phyloP scores from a whole-genome alignment of 1,140 invertebrate genomes.

The Cydia pomonella region DNA sequence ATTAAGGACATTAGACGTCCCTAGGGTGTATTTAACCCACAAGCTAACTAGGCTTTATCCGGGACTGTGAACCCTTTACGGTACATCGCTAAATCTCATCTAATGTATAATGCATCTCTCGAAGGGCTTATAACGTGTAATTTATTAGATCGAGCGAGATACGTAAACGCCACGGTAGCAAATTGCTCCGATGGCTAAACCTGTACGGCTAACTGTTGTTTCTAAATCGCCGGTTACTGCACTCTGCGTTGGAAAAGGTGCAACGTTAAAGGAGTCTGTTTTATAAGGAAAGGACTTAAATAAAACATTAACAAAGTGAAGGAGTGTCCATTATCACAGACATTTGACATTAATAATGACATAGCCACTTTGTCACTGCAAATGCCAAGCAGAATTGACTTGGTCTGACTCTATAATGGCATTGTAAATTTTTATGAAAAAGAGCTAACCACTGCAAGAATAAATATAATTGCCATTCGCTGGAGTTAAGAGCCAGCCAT shows the following conservation, averaged over 20 bases:
- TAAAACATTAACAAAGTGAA: too few relatives aligned
- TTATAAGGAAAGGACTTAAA: background rate
- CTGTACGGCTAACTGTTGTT: slow-evolving; percentile 11
- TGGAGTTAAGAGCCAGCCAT: too few relatives aligned
- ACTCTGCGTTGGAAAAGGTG: background rate
- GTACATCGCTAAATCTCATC: slow-evolving; percentile 14
- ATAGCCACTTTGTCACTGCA: too few relatives aligned
- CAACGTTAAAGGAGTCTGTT: background rate
- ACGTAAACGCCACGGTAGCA: slow-evolving; percentile 15
- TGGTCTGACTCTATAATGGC: too few relatives aligned
- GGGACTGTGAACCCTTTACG: background rate
- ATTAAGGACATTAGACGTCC: background rate
- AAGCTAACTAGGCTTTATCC: background rate
- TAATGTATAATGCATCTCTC: slow-evolving; percentile 26
- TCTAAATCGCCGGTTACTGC: slow-evolving; percentile 12
- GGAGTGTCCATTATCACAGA: too few relatives aligned
- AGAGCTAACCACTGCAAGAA: too few relatives aligned
- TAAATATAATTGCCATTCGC: too few relatives aligned
- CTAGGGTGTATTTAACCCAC: background rate
- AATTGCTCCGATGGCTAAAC: slow-evolving; percentile 7
- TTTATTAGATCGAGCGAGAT: slow-evolving; percentile 19
- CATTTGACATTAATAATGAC: too few relatives aligned
- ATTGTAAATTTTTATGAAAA: too few relatives aligned
- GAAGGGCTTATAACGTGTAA: slow-evolving; percentile 22
- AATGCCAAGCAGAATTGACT: too few relatives aligned